Percentiles rank a stretch among this genome's conserved stretches.
Conservation (phyloP, 2,888 invertebrate genomes). For the Tortricodes alternella region DNA sequence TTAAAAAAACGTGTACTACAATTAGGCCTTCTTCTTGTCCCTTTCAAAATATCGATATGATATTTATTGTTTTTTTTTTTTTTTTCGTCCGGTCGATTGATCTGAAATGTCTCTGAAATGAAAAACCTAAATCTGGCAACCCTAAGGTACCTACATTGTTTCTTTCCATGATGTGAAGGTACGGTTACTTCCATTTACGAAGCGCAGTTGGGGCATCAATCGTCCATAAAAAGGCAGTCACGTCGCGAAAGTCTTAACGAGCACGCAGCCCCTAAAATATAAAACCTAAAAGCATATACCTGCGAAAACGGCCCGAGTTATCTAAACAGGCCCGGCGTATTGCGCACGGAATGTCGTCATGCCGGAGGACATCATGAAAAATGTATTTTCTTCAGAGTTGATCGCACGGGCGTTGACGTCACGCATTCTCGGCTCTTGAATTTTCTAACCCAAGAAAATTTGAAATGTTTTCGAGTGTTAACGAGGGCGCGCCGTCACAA, state of each 20-base stretch:
- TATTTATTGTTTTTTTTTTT: too few species aligned
- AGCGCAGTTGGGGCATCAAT: background rate
- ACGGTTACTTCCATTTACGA: conserved; percentile 14
- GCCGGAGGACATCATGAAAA: conserved; percentile 52
- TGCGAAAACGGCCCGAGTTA: conserved; percentile 31
- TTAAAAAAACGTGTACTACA: too few species aligned
- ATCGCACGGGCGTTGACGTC: conserved; percentile 54
- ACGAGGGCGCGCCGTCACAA: conserved; percentile 27
- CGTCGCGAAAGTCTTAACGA: conserved; percentile 23
- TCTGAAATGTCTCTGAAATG: too few species aligned
- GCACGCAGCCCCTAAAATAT: conserved; percentile 37
- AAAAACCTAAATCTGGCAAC: too few species aligned
- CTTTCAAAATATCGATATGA: too few species aligned
- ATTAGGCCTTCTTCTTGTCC: too few species aligned
- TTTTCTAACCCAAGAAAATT: conserved; percentile 33
- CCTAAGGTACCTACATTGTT: conserved; percentile 4
- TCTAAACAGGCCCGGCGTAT: conserved; percentile 40
- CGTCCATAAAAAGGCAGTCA: conserved; percentile 17
- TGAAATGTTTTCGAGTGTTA: conserved; percentile 36
- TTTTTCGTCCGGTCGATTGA: too few species aligned
- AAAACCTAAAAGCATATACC: conserved; percentile 37
- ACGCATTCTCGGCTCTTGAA: conserved; percentile 43
- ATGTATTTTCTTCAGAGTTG: conserved; percentile 58
- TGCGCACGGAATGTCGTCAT: conserved; percentile 49
- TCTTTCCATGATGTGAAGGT: background rate